Evolutionary conservation across 2,888 invertebrate species (phyloP), one percentile per base, ranked within the genome.

Genomic region (Amphimallon solstitiale): DNA sequence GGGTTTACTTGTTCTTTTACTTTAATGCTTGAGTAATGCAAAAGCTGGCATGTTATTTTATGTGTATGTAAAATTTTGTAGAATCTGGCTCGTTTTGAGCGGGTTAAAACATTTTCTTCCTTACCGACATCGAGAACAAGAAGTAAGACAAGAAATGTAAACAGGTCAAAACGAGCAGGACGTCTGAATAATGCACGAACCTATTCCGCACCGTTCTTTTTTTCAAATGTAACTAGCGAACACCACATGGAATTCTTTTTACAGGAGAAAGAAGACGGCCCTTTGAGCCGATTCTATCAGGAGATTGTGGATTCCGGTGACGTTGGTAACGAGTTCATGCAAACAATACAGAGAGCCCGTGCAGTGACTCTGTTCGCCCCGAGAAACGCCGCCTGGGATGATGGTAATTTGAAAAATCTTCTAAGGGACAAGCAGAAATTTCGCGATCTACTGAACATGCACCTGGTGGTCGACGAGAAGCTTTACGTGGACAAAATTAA

Each of bases 341-440:
- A 87, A 68, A 89, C 88, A 70, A 87, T 94, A 34, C 90, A 87
- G 64, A 83, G 86, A 66, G 87, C 89, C 69, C 88, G 88, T 65
- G 91, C 92, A 73, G 86, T 94, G 19, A 96, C 96, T 2, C 85
- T 96, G 65, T 93, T 96, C 80, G 95, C 94, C 1, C 96, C 96
- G 0, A 93, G 93, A 76, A 95, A 96, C 79, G 91, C 91, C 68
- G 95, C 95, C 10, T 92, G 94, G 89, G 89, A 90, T 71, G 86
- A 89, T 49, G 72, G 77, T 15, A 89, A 89, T 70, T 87, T 94
- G n/a, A 87, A 89, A 75, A 87, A 89, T 75, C 86, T 93, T 68
- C 82, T 89, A 60, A 85, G 87, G 70, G 90, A 94, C 79, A 88
- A 88, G 72, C 86, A 89, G 67, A 89, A 88, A 72, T 86, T 94